Evolutionary conservation across 1,140 invertebrate genomes (phyloP).

Genomic region (Rhopalosiphum maidis): DNA sequence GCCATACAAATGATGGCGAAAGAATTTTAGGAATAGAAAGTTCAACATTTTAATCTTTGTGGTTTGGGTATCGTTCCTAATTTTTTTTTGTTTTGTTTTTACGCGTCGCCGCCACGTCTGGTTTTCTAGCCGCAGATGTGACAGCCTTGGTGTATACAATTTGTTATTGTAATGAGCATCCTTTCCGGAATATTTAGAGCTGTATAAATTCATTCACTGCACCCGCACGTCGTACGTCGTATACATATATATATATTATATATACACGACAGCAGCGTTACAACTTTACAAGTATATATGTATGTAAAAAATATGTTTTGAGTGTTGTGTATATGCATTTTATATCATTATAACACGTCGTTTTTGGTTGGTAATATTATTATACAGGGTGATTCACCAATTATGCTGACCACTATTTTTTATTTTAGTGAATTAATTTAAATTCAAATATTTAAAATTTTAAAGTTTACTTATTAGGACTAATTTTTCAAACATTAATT

Average conservation of each 20-base stretch:
- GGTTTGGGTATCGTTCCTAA: not conserved
- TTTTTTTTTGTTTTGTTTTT: not conserved
- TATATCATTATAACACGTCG: not conserved
- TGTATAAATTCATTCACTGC: not conserved
- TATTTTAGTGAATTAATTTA: not conserved
- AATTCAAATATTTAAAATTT: not conserved
- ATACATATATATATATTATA: not conserved
- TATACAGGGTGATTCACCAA: not conserved
- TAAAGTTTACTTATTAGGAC: not conserved
- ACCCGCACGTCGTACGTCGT: not conserved
- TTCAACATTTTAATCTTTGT: not conserved
- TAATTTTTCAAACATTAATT: not conserved
- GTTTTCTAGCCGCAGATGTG: constrained; percentile 20
- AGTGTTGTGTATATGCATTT: not conserved
- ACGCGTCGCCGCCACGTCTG: constrained; percentile 2
- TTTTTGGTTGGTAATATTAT: not conserved
- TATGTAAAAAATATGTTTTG: not conserved
- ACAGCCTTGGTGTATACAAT: constrained; percentile 6
- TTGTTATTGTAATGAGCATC: constrained; percentile 55
- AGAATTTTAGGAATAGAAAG: not conserved
- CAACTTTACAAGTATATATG: not conserved
- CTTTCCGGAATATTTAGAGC: constrained; percentile 44
- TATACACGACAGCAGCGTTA: not conserved
- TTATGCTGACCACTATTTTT: not conserved
- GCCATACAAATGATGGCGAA: not conserved